A percentile compares a stretch with the other conserved stretches of the same genome.
Conservation (phyloP, 2,113 vertebrate species). For the Butorides virescens region DNA sequence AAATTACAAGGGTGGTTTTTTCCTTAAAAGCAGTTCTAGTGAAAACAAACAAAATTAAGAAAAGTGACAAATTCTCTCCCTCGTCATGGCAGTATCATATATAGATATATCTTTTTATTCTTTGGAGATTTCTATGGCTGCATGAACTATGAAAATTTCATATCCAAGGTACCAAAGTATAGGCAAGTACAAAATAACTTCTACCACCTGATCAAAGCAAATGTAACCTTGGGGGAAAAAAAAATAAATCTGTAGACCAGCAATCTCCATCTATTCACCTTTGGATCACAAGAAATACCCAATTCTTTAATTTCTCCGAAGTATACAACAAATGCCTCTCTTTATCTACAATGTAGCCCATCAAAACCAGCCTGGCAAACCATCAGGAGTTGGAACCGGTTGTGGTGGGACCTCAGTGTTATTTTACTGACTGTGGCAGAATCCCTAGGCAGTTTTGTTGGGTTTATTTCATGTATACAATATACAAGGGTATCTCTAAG, state of each 20-base stretch:
- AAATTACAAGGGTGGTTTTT: neutral
- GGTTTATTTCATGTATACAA: slow-evolving; percentile 19
- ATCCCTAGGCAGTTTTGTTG: neutral
- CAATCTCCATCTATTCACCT: neutral
- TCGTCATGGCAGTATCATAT: neutral
- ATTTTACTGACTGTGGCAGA: neutral
- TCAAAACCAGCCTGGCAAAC: neutral
- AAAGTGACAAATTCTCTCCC: neutral
- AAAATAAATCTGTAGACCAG: neutral
- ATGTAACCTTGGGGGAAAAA: neutral
- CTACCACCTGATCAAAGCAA: neutral
- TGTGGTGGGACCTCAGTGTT: neutral
- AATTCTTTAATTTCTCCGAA: neutral
- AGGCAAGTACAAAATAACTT: neutral
- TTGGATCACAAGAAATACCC: neutral
- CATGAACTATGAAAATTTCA: neutral
- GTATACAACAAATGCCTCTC: neutral
- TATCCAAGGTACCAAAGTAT: neutral
- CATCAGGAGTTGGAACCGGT: neutral
- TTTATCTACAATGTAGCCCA: neutral
- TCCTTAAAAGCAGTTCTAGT: neutral
- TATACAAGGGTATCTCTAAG: slow-evolving; percentile 52
- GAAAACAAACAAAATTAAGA: neutral
- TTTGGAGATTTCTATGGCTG: neutral
- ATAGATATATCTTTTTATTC: neutral